A percentile compares a stretch with the other conserved stretches of the same genome.
phyloP scores from a whole-genome alignment of 1,140 invertebrate genomes.

The Potamilus streckersoni region DNA sequence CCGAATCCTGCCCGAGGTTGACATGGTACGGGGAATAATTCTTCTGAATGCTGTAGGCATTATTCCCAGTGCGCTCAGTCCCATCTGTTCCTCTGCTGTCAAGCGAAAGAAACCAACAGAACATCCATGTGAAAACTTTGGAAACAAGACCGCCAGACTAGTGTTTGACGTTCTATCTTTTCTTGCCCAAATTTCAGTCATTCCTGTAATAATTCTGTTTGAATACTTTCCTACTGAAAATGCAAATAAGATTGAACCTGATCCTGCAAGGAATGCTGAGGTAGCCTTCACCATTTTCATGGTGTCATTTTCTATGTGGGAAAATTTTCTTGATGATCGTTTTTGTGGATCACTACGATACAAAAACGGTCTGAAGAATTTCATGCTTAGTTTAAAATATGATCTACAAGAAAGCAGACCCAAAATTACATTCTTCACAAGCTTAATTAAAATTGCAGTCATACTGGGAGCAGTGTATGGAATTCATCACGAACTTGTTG shows the following conservation, averaged over 20 bases:
- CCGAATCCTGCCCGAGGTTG: constrained; percentile 87
- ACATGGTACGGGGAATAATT: constrained; percentile 93
- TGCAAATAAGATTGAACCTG: neutral
- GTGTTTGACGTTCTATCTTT: neutral
- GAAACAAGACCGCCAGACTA: neutral
- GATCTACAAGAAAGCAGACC: constrained; percentile 25
- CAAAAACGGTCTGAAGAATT: constrained; percentile 1
- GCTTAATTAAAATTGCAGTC: constrained; percentile 17
- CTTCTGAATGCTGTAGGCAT: constrained; percentile 93
- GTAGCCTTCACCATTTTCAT: constrained; percentile 12
- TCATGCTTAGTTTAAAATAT: constrained; percentile 20
- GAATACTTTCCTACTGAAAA: constrained; percentile 13
- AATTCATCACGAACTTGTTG: too few species aligned
- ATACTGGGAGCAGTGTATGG: too few species aligned
- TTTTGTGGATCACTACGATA: constrained; percentile 13
- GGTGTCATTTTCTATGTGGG: constrained; percentile 26
- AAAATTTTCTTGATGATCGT: constrained; percentile 26
- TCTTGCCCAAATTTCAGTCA: constrained; percentile 9
- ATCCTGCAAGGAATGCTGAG: neutral
- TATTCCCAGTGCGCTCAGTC: constrained; percentile 72
- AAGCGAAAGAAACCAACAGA: neutral
- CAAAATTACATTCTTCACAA: constrained; percentile 10
- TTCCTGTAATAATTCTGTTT: constrained; percentile 6
- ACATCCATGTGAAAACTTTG: neutral
- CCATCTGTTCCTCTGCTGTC: constrained; percentile 13